phyloP scores from a whole-genome alignment of 2,113 vertebrate species.

The Campylomormyrus tamandua region DNA sequence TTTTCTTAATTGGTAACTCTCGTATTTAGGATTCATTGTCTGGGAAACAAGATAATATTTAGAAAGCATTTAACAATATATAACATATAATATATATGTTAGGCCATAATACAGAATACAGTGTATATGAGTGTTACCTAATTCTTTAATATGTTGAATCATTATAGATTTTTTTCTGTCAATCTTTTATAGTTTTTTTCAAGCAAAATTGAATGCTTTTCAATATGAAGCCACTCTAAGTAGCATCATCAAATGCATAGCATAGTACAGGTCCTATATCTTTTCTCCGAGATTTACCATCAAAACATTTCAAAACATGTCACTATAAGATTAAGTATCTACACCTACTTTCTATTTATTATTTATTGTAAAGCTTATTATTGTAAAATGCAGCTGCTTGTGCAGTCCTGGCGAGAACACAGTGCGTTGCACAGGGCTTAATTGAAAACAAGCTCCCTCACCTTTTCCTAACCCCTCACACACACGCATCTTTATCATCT shows the following conservation, averaged over 20 bases:
- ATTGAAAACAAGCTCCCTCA: background rate
- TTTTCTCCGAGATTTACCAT: background rate
- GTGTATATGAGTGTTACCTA: background rate
- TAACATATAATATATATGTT: background rate
- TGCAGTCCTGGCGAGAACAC: background rate
- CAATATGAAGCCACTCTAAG: background rate
- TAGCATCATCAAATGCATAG: background rate
- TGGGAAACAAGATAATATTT: slow-evolving; percentile 47
- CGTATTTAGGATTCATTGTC: slow-evolving; percentile 78
- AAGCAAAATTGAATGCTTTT: background rate
- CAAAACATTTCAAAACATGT: background rate
- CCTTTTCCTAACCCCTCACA: background rate
- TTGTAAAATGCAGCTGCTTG: background rate
- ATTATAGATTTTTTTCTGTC: background rate
- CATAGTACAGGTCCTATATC: background rate
- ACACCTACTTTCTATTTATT: background rate
- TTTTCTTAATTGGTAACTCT: slow-evolving; percentile 86
- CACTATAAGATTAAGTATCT: background rate
- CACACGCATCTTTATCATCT: background rate
- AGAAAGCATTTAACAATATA: background rate
- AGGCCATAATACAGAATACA: background rate
- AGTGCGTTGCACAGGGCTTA: background rate
- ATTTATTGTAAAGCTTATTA: background rate
- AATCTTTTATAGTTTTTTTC: background rate
- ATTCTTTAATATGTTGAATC: background rate